phyloP scores from a whole-genome alignment of 2,113 vertebrate genomes.

The Speoplatyrhinus poulsoni region DNA sequence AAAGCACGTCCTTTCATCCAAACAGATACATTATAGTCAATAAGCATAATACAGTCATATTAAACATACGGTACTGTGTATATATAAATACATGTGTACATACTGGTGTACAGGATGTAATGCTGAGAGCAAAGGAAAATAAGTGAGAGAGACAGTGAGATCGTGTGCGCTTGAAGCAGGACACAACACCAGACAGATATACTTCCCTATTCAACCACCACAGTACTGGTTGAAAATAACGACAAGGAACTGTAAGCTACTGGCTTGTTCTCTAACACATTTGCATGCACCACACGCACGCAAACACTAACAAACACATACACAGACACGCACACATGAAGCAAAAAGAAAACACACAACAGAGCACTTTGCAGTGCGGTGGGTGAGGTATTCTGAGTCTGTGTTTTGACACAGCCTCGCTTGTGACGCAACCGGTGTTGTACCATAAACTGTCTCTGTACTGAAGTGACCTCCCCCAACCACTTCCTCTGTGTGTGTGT shows the following conservation, averaged over 20 bases:
- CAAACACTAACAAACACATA: slow-evolving; percentile 22
- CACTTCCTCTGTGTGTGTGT: slow-evolving; percentile 65
- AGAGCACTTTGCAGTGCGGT: slow-evolving; percentile 47
- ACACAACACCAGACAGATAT: slow-evolving; percentile 50
- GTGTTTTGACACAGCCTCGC: slow-evolving; percentile 61
- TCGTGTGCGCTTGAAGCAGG: slow-evolving; percentile 42
- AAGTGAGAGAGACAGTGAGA: slow-evolving; percentile 15
- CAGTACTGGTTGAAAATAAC: slow-evolving; percentile 62
- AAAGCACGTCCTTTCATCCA: slow-evolving; percentile 24
- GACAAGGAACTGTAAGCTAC: slow-evolving; percentile 56
- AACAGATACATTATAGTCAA: slow-evolving; percentile 21
- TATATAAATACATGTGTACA: background rate
- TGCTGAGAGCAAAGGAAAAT: slow-evolving; percentile 12
- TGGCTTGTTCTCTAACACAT: slow-evolving; percentile 55
- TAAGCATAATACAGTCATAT: slow-evolving; percentile 20
- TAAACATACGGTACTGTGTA: slow-evolving; percentile 15
- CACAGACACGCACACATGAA: background rate
- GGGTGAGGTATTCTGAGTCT: slow-evolving; percentile 69
- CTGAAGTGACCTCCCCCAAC: slow-evolving; percentile 69
- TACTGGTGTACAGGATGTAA: background rate
- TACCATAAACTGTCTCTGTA: slow-evolving; percentile 67
- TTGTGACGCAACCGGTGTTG: slow-evolving; percentile 73
- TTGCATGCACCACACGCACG: slow-evolving; percentile 29
- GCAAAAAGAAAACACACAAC: background rate
- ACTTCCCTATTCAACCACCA: slow-evolving; percentile 60